Evolutionary conservation across 2,797 vertebrate species (phyloP), one percentile per base, ranked within the genome.

Genomic region (Cirrhinus mrigala): DNA sequence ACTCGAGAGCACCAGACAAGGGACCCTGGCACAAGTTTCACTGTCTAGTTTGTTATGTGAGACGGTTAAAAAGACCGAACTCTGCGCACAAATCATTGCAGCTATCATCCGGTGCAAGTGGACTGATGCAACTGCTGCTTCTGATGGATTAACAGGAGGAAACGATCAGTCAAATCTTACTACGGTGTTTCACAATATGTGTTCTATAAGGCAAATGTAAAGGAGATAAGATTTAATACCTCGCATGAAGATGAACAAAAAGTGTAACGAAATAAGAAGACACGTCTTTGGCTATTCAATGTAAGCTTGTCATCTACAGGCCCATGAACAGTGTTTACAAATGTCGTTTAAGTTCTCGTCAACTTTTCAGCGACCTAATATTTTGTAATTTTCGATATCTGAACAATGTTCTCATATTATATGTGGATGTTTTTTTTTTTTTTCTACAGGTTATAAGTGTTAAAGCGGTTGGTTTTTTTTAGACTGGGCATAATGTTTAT

Each of bases 1-100:
- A 90, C 54, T 14, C 78, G 84, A 69, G 79, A 85, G 81, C 86
- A 89, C 81, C 82, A 89, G 74, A 84, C 80, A 20, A 85, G 81
- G n/a, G 60, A 85, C 58, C 16, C 46, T 20, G 71, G 58, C 40
- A 44, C 24, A 46, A 79, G 85, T 73, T 89, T 86, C 83, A 86
- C 73, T 46, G 46, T 69, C 18, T 89, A 85, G 90, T 20, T 52
- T 69, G 56, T 6, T 68, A 16, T 58, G 52, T 56, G 76, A 71
- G 33, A 79, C 27, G 20, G 76, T 62, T 52, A 24, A 62, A 86
- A 56, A 16, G 29, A n/a, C 33, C 54, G 20, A 80, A 52, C 79
- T 80, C 18, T 24, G 29, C 79, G 79, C 50, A 69, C 79, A 71
- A n/a, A 44, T 81, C 50, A 71, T 22, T 81, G 66, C 33, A 71